Base-by-base conservation (phyloP, 2,113 vertebrate species). In the Lycaon pictus region DNA sequence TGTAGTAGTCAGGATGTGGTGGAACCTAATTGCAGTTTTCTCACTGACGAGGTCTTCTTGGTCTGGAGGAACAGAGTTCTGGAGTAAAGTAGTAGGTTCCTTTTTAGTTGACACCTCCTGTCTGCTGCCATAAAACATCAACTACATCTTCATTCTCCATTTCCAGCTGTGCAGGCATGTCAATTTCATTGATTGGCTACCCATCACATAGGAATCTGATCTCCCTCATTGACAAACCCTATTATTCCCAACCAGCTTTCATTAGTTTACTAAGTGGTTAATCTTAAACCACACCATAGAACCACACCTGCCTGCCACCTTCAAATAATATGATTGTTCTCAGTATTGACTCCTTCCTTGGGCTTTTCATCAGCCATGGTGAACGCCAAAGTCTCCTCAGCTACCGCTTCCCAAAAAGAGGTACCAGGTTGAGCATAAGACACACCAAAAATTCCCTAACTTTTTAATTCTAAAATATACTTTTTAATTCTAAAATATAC, bases 1-100 rank as follows among this genome's bases (percentile, higher is more conserved):
- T 15, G 6, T 76, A 76, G 74, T 29, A 51, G 43, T 17, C 37
- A 69, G 98, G 98, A 98, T 98, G 96, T 98, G 96, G 95, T 97
- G 98, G 98, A 98, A 98, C 98, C 98, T 98, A 98, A 98, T 98
- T 96, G 98, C 98, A 77, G 98, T 98, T 98, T 98, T 98, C 98
- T 98, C 97, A 99, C 95, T 98, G 97, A 98, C 98, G 98, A 98
- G 97, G 97, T 98, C 74, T 76, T 27, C 7, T 51, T 76, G 74
- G 43, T 76, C 43, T 76, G 74, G 13, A 76, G 43, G 43, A 51
- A 76, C 3, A 76, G 43, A 51, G 43, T 51, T 48, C 74, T 51
- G 7, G 7, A 51, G 43, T 29, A 76, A 76, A 76, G 72, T 6
- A 76, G 43, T 43, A 76, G 25, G 13, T 16, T 51, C 43, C 74